phyloP scores from a whole-genome alignment of 2,888 invertebrate species.

The Leptinotarsa rubiginosa region DNA sequence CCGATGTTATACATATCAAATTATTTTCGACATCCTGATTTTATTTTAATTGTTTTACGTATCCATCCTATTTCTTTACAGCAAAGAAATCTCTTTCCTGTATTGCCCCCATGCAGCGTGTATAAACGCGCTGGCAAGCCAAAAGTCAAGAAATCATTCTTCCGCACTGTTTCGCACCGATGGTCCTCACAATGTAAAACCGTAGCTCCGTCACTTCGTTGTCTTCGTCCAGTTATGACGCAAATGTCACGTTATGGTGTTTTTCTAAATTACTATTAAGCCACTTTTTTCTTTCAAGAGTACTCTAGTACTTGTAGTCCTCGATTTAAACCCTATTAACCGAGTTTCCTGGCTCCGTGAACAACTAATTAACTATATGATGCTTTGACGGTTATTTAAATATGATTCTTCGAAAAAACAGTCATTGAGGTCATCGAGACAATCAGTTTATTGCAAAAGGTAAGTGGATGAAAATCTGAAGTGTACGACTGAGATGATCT shows the following conservation, averaged over 20 bases:
- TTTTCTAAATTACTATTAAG: constrained; percentile 36
- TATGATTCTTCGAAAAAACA: background rate
- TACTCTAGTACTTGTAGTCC: constrained; percentile 6
- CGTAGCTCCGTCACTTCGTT: constrained; percentile 55
- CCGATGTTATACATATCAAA: too few relatives aligned
- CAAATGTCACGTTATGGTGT: constrained; percentile 48
- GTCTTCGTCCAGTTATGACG: constrained; percentile 55
- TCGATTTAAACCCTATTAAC: constrained; percentile 17
- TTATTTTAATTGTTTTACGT: background rate
- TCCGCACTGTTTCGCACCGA: constrained; percentile 60
- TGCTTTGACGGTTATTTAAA: constrained; percentile 7
- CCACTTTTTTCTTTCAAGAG: constrained; percentile 30
- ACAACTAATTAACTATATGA: constrained; percentile 15
- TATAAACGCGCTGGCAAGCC: background rate
- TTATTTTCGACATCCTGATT: too few relatives aligned
- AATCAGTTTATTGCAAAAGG: background rate
- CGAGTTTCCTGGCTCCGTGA: constrained; percentile 11
- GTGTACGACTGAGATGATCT: background rate
- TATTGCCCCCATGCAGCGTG: constrained; percentile 18
- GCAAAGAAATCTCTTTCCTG: constrained; percentile 19
- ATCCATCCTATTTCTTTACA: constrained; percentile 5
- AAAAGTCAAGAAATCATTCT: constrained; percentile 55
- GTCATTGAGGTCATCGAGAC: background rate
- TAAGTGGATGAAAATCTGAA: background rate
- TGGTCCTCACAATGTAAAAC: constrained; percentile 53